Conservation (phyloP, 2,888 invertebrate genomes). For the Teleogryllus oceanicus region DNA sequence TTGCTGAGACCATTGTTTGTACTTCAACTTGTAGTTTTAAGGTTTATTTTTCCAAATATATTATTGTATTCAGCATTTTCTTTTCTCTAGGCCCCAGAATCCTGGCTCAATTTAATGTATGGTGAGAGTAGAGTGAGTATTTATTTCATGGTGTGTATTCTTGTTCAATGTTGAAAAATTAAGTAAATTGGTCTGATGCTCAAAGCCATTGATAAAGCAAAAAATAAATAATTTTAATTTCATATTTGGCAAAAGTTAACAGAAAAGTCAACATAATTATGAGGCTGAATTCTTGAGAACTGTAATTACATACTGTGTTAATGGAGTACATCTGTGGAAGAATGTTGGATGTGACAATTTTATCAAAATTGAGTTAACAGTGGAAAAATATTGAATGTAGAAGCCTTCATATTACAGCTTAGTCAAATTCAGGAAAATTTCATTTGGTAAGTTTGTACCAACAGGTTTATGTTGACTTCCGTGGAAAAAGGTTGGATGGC, state of each 20-base stretch:
- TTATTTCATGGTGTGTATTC: background rate
- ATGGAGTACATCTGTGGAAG: too few relatives aligned
- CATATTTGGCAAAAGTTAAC: too few relatives aligned
- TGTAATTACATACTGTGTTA: background rate
- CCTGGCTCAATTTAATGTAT: conserved; percentile 31
- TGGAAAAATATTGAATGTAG: too few relatives aligned
- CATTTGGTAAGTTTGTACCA: too few relatives aligned
- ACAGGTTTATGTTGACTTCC: too few relatives aligned
- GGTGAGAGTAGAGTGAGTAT: conserved; percentile 31
- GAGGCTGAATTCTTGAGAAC: background rate
- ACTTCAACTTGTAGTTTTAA: conserved; percentile 1
- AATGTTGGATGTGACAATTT: too few relatives aligned
- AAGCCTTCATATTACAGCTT: too few relatives aligned
- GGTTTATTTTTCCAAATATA: background rate
- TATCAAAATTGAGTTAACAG: too few relatives aligned
- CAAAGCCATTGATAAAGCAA: background rate
- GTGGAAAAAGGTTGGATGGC: too few relatives aligned
- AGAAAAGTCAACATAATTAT: background rate
- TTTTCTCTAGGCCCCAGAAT: conserved; percentile 32
- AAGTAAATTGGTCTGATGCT: background rate
- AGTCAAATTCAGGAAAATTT: too few relatives aligned
- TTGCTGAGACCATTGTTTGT: background rate
- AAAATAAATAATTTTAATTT: background rate
- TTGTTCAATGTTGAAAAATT: too few relatives aligned
- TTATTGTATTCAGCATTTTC: background rate